Evolutionary conservation across 1,140 invertebrate genomes (phyloP).

Genomic region (Dolichoris vasculosae): DNA sequence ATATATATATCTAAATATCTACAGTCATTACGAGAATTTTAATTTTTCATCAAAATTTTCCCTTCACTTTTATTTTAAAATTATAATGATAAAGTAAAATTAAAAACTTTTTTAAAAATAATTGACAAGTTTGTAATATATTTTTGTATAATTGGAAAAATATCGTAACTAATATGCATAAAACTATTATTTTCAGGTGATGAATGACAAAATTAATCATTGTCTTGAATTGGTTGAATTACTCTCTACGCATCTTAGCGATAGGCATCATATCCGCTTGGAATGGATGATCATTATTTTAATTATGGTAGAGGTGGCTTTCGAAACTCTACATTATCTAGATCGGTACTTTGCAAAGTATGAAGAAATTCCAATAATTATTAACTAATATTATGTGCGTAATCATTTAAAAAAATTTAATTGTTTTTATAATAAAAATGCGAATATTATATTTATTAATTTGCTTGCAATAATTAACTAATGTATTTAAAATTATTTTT

Average conservation of each 20-base stretch:
- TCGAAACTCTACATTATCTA: conserved; percentile 89
- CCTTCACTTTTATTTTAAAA: not conserved
- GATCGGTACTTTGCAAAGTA: conserved; percentile 72
- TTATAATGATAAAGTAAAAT: not conserved
- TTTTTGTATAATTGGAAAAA: conserved; percentile 39
- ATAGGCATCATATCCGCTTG: conserved; percentile 91
- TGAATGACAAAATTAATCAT: conserved; percentile 96
- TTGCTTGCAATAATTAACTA: no score
- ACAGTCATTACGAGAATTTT: no score
- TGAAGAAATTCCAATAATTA: not conserved
- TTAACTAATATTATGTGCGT: no score
- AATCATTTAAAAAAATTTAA: not conserved
- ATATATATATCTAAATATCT: no score
- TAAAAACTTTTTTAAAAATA: conserved; percentile 23
- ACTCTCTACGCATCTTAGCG: conserved; percentile 89
- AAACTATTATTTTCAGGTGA: conserved; percentile 79
- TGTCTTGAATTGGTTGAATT: conserved; percentile 93
- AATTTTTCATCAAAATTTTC: not conserved
- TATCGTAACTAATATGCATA: not conserved
- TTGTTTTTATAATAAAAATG: no score
- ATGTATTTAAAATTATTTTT: no score
- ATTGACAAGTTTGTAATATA: conserved; percentile 30
- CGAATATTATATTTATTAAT: no score
- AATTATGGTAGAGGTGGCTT: conserved; percentile 94
- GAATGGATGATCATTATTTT: conserved; percentile 98